Conservation (phyloP, 2,113 vertebrate species). For the Smithornis capensis region DNA sequence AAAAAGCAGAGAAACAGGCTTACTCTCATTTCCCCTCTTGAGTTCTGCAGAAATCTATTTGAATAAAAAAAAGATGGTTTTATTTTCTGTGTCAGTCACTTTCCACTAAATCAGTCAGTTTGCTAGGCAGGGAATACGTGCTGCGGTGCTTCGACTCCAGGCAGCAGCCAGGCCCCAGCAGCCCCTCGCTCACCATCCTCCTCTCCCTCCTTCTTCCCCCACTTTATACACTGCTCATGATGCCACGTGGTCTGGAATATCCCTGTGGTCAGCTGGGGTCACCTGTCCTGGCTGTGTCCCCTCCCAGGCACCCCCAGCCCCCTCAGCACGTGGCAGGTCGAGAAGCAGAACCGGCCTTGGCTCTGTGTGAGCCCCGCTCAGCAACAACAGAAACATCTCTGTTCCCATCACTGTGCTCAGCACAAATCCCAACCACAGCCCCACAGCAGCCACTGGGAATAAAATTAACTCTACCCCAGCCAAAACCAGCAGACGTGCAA, state of each 20-base stretch:
- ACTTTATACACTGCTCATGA: background rate
- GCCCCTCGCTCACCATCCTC: rapidly evolving
- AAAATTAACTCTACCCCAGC: background rate
- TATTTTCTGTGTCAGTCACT: background rate
- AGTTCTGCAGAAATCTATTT: background rate
- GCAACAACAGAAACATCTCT: background rate
- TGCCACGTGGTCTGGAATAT: background rate
- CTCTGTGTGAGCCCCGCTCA: background rate
- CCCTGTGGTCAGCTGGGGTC: background rate
- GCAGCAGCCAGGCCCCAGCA: background rate
- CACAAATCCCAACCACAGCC: too few species aligned
- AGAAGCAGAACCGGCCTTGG: background rate
- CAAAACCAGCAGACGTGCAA: background rate
- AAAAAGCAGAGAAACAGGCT: background rate
- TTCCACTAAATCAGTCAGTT: background rate
- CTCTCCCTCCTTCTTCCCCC: background rate
- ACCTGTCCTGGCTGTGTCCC: background rate
- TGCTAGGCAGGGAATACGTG: background rate
- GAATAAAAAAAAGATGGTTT: background rate
- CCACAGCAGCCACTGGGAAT: too few species aligned
- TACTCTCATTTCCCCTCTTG: background rate
- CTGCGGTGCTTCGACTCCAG: background rate
- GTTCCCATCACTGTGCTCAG: background rate
- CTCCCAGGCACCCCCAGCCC: too few species aligned
- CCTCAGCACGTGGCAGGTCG: background rate